Conservation (phyloP, 2,797 vertebrate genomes). For the Pseudochirops cupreus region DNA sequence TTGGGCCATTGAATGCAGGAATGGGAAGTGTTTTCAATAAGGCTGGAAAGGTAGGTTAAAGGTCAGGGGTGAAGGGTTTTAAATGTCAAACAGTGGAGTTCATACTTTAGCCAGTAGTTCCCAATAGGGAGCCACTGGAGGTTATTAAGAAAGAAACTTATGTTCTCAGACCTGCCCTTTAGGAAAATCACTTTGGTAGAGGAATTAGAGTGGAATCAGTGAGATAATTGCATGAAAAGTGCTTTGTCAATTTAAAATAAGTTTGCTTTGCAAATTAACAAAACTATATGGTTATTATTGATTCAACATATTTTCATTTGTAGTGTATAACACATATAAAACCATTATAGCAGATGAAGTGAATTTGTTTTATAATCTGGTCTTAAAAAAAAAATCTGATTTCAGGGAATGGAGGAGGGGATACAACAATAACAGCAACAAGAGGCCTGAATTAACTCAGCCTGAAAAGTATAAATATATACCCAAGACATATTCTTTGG, state of each 20-base stretch:
- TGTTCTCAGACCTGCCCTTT: background rate
- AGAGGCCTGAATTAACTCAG: background rate
- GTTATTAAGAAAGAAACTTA: background rate
- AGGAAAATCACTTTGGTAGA: background rate
- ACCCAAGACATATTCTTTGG: slow-evolving; percentile 11
- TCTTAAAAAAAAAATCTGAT: background rate
- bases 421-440: background rate
- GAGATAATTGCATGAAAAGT: background rate
- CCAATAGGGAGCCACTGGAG: background rate
- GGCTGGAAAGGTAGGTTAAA: background rate
- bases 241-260: background rate
- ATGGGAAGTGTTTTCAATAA: background rate
- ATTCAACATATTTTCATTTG: background rate
- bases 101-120: background rate
- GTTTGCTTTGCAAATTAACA: background rate
- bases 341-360: background rate
- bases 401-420: background rate
- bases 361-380: slow-evolving; percentile 15
- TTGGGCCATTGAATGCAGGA: background rate
- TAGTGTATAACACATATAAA: no score
- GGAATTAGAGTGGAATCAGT: background rate
- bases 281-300: background rate
- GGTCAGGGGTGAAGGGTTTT: background rate
- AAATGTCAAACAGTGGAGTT: no score
- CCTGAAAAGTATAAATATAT: slow-evolving; percentile 43